Base-by-base conservation (phyloP, 1,140 invertebrate species). In the Drosophila punjabiensis region DNA sequence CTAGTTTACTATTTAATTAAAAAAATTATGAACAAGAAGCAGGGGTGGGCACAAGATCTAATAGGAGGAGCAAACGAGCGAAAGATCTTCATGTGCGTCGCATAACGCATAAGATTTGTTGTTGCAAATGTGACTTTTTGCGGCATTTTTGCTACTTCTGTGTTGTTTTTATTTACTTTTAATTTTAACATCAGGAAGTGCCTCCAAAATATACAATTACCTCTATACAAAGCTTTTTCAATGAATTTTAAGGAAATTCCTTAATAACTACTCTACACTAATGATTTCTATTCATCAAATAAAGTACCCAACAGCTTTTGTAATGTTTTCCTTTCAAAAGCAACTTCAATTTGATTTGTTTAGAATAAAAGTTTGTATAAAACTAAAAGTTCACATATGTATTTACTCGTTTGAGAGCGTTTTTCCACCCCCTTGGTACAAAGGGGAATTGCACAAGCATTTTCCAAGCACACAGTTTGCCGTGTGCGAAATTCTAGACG, bases 401-500 rank as follows among this genome's bases (percentile, higher is more conserved):
- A 32, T 41, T 60, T 39, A n/a, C 24, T 10, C 14, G 20, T n/a
- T 63, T 39, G 18, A 33, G 20, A 37, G 28, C 18, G 20, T 20
- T 62, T 61, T 63, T 63, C 64, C 64, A 67, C 59, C 64, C 59
- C 20, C 52, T 39, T 55, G 56, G 24, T 24, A 24, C 24, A 24
- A 24, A 24, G 24, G 24, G 24, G 24, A 3, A 24, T 24, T 24
- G 24, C 60, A 69, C 33, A 48, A 53, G 14, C 35, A 55, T 67
- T 70, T 71, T 33, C 13, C 50, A 30, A 52, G 28, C 50, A 30
- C 18, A 45, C 43, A 13, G 1, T 52, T 52, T 52, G n/a, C 18
- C 28, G 39, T 32, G 62, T 65, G 64, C 79, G 33, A 80, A 79
- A 76, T 70, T 71, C 20, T 43, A 53, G 56, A 45, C 24, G 24